Evolutionary conservation across 2,113 vertebrate genomes (phyloP).

Genomic region (Pheucticus melanocephalus): DNA sequence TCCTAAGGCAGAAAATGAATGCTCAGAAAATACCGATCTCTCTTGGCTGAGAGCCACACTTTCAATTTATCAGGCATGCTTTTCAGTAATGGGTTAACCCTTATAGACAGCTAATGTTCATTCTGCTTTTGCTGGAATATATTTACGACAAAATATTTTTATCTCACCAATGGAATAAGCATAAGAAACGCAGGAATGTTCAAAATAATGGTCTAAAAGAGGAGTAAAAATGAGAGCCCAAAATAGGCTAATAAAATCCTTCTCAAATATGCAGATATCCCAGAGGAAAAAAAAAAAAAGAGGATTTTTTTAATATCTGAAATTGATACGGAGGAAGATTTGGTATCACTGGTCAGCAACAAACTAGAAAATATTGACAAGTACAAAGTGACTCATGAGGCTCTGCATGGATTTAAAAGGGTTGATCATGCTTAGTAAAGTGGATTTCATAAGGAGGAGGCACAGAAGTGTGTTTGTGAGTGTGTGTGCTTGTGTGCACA

Average conservation of each 20-base stretch:
- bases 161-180: not conserved
- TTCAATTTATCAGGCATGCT: conserved; percentile 55
- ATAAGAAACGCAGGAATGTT: conserved; percentile 29
- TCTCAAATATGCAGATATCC: not conserved
- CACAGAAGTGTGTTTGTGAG: not conserved
- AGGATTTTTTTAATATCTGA: not conserved
- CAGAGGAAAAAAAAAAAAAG: not conserved
- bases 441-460: not conserved
- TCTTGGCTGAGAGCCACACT: conserved; percentile 42
- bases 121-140: not conserved
- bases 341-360: not conserved
- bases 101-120: conserved; percentile 45
- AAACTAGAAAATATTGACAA: not conserved
- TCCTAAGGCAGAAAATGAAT: conserved; percentile 28
- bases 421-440: not conserved
- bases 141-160: conserved; percentile 65
- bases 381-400: not conserved
- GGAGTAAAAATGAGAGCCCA: not conserved
- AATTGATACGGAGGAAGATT: not conserved
- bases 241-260: not conserved
- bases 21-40: not conserved
- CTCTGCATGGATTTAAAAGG: not conserved
- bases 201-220: conserved; percentile 9
- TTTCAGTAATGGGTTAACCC: conserved; percentile 60
- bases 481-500: fast-evolving